A percentile compares a stretch with the other conserved stretches of the same genome.
These are phyloP conservation scores for Scaptomyza tumidula DNA, from an alignment of 2,888 invertebrate genomes.

Conservation along the genomic window DNA sequence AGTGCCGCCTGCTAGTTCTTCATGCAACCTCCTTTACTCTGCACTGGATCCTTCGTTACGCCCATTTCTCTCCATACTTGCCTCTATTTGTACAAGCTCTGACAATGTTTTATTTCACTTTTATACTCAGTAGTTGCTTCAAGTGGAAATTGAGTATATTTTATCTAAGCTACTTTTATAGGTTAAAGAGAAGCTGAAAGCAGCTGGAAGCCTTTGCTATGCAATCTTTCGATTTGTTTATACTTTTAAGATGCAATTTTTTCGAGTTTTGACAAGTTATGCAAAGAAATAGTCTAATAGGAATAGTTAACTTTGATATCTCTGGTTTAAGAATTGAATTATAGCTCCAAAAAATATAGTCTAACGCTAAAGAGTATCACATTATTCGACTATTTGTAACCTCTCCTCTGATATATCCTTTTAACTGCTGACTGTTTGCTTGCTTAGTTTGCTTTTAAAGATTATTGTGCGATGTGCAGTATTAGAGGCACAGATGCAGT, in stretches of 20 bases:
- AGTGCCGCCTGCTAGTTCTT: constrained; percentile 56
- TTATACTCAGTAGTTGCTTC: constrained; percentile 17
- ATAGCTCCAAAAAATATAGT: too few species aligned
- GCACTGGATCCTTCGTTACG: constrained; percentile 6
- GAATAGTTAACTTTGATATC: too few species aligned
- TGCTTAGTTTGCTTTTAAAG: constrained; percentile 56
- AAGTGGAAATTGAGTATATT: constrained; percentile 3
- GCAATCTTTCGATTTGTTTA: background rate
- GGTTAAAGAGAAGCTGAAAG: background rate
- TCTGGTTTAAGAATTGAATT: too few species aligned
- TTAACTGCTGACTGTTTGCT: constrained; percentile 30
- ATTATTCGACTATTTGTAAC: background rate
- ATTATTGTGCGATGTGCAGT: constrained; percentile 39
- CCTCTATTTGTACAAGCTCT: constrained; percentile 46
- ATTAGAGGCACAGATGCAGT: constrained; percentile 40
- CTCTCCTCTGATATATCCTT: constrained; percentile 22
- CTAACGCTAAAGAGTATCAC: constrained; percentile 24
- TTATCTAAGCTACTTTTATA: background rate
- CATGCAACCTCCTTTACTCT: constrained; percentile 1
- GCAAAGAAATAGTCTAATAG: too few species aligned
- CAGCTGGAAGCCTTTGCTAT: background rate
- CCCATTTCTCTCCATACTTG: constrained; percentile 6
- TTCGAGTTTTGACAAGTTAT: background rate
- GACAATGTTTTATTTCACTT: constrained; percentile 40
- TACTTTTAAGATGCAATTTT: background rate